Conservation (phyloP, 2,888 invertebrate genomes). For the Conchocele bisecta region DNA sequence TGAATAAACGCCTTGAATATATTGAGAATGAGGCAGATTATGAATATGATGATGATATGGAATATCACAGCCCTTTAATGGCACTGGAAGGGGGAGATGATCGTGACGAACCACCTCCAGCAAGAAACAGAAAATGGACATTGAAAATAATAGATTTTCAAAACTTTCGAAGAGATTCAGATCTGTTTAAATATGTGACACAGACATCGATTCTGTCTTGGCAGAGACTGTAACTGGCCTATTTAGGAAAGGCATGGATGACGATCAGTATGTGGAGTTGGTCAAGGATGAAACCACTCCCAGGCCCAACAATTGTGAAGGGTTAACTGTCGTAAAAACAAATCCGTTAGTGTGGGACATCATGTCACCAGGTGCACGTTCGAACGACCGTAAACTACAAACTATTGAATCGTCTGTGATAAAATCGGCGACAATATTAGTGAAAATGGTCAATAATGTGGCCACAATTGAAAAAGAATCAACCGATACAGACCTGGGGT, state of each 20-base stretch:
- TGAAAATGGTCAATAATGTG: slow-evolving; percentile 10
- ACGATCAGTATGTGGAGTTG: background rate
- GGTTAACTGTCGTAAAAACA: background rate
- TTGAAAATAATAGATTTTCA: background rate
- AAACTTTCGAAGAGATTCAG: background rate
- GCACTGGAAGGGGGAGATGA: too few relatives aligned
- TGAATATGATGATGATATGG: too few relatives aligned
- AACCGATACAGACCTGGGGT: background rate
- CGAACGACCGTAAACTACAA: slow-evolving; percentile 6
- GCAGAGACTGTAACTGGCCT: background rate
- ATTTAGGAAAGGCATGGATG: background rate
- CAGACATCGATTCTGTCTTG: background rate
- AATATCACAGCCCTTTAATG: too few relatives aligned
- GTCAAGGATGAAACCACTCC: background rate
- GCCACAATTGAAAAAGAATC: background rate
- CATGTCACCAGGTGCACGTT: background rate
- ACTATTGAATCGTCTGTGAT: slow-evolving; percentile 8
- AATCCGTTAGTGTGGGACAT: background rate
- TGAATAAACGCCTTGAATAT: too few relatives aligned
- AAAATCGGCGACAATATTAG: slow-evolving; percentile 3
- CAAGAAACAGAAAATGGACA: too few relatives aligned
- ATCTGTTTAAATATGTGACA: background rate
- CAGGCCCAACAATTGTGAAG: background rate
- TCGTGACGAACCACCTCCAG: too few relatives aligned
- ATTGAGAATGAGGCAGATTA: too few relatives aligned